Base-by-base conservation (phyloP, 2,888 invertebrate genomes). In the Drosophila borealis region DNA sequence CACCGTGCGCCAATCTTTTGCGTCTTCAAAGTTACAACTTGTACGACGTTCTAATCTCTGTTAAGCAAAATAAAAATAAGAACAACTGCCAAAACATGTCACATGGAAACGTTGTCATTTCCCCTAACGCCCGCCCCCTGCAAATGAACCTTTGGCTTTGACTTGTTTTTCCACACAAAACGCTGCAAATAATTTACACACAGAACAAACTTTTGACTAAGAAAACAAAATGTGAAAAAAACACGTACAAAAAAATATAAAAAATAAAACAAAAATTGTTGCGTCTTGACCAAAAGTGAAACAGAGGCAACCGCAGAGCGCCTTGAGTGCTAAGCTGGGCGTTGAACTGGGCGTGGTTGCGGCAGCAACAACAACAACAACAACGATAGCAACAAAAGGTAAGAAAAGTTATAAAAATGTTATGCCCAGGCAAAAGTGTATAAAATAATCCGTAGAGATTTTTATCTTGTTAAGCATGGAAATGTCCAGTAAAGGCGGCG, bases 381-480 rank as follows among this genome's bases (percentile, higher is more conserved):
- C 63, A 37, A 36, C 54, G 53, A 29, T 19, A 42, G 13, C 21
- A 42, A 48, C 37, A 74, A 74, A 81, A 83, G 71, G 80, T 84
- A 81, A 81, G 79, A 77, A 77, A 77, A 78, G 75, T 71, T 78
- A 75, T 73, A 88, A 88, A 80, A 74, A 78, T 78, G 76, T 85
- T 70, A 69, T 61, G 72, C 78, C 60, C 70, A 63, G 70, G 66
- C 60, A 79, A 83, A 83, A 82, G 81, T 80, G 81, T 83, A 81
- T 74, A 56, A 83, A 80, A 88, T 88, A 88, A 88, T 88, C 89
- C 89, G 78, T 77, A 63, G 89, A 85, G 84, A 85, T 85, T 85
- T 85, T 82, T 88, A 88, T 85, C 89, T 80, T 78, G 78, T 88
- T 88, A 88, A 88, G 80, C 88, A 78, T 82, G 80, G 70, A 87